Base-by-base conservation (phyloP, 2,888 invertebrate species). In the Hypomecis punctinalis region DNA sequence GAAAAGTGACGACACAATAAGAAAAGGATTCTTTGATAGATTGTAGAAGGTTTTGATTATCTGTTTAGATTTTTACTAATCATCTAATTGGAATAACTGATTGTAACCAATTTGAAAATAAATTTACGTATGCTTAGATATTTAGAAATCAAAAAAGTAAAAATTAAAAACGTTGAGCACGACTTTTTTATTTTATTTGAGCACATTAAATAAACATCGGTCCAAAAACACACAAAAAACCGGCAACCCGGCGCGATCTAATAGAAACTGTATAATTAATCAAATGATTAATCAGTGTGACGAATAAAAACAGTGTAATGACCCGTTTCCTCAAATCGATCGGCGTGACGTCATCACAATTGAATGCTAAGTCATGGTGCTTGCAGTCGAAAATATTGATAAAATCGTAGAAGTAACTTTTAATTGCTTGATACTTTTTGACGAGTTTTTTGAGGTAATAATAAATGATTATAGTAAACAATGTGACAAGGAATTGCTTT, bases 231-330 rank as follows among this genome's bases (percentile, higher is more conserved):
- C 69, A 82, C 82, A 82, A 86, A 89, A 86, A 83, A 76, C 78
- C 77, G 74, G 78, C 74, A 48, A 78, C 80, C 80, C 80, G 82
- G 74, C 83, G 81, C 78, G 82, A 85, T 78, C 85, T 85, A 87
- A 90, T 89, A 89, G 85, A 90, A 90, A 89, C 83, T 86, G 79
- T 85, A 85, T 89, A 92, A 93, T 91, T 92, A 93, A 93, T 93
- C 91, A 93, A 87, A 84, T 86, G 89, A 89, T 90, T 93, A 93
- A 93, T 93, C 91, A 93, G 91, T 90, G 91, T 89, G 89, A 89
- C 89, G 91, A 92, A 91, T 92, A 91, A 92, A 91, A 92, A 91
- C 90, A 90, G 87, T 88, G 84, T 91, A 92, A 91, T 93, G 93
- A 91, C 90, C 89, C 85, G 90, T 88, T 93, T 92, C 93, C 90